Evolutionary conservation across 2,797 vertebrate genomes (phyloP).

Genomic region (Neostethus bicornis): DNA sequence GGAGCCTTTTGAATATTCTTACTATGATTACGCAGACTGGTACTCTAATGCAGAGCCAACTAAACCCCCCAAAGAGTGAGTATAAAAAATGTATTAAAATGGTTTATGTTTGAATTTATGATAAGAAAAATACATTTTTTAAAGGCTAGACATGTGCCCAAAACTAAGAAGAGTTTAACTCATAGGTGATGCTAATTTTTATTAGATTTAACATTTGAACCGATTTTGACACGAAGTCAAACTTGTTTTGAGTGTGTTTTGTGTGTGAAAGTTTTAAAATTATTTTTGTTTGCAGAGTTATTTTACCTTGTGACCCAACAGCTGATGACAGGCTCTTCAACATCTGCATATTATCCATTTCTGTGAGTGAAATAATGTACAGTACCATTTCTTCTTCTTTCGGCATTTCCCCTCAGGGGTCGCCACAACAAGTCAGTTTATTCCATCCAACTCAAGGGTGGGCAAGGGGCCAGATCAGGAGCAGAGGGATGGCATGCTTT

Average conservation of each 20-base stretch:
- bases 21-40: conserved; percentile 80
- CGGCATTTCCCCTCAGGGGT: too few relatives aligned
- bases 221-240: neutral
- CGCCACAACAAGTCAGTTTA: too few relatives aligned
- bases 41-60: conserved; percentile 73
- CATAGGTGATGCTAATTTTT: neutral
- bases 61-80: conserved; percentile 84
- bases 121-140: too few relatives aligned
- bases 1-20: conserved; percentile 69
- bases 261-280: too few relatives aligned
- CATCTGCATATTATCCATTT: conserved; percentile 83
- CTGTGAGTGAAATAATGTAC: conserved; percentile 84
- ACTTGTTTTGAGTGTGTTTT: neutral
- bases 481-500: too few relatives aligned
- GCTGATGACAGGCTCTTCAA: conserved; percentile 83
- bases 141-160: too few relatives aligned
- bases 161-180: neutral
- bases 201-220: neutral
- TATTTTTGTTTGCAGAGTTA: conserved; percentile 54
- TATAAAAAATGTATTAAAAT: conserved; percentile 35
- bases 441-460: too few relatives aligned
- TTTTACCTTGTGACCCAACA: conserved; percentile 83
- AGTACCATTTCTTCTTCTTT: too few relatives aligned
- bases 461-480: too few relatives aligned
- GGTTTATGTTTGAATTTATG: neutral